Evolutionary conservation across 2,113 vertebrate species (phyloP).

Genomic region (Amazona vittata): DNA sequence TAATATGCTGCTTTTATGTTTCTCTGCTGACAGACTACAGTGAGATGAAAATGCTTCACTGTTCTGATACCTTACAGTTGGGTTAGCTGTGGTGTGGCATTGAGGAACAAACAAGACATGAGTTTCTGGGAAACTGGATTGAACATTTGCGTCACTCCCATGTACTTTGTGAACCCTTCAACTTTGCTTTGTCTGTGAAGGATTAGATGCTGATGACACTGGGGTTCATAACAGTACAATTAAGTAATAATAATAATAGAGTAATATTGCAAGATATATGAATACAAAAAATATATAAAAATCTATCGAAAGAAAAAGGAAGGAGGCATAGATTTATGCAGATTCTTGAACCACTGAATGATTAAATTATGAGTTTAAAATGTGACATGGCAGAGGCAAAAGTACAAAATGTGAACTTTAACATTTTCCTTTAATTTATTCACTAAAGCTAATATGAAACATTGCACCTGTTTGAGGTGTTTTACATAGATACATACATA

Average conservation of each 20-base stretch:
- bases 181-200: background rate
- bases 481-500: background rate
- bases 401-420: background rate
- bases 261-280: background rate
- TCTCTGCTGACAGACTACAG: constrained; percentile 8
- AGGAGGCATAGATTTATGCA: background rate
- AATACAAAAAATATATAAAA: background rate
- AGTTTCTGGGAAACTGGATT: background rate
- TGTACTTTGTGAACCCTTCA: background rate
- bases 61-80: background rate
- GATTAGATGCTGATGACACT: background rate
- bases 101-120: background rate
- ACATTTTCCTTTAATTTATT: background rate
- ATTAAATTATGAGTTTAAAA: background rate
- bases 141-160: background rate
- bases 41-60: background rate
- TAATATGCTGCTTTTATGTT: constrained; percentile 25
- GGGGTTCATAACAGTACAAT: background rate
- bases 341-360: background rate
- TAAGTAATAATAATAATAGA: constrained; percentile 37
- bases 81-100: background rate
- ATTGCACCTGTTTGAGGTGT: background rate
- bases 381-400: background rate
- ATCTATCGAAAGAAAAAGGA: background rate
- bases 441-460: background rate